Percentiles rank a stretch among this genome's conserved stretches.
phyloP scores from a whole-genome alignment of 2,113 vertebrate genomes.

The Centropus unirufus region DNA sequence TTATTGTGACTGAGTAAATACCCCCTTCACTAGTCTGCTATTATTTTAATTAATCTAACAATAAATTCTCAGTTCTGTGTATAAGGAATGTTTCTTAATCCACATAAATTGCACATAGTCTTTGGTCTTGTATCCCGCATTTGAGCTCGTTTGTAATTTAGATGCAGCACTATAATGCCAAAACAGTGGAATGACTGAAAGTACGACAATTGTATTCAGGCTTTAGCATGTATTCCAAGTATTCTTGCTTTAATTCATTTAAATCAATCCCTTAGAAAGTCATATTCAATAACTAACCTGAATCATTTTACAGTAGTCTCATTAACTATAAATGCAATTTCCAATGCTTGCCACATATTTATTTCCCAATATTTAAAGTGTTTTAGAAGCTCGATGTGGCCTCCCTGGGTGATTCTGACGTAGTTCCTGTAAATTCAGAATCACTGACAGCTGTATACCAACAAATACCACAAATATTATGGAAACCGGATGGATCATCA shows the following conservation, averaged over 20 bases:
- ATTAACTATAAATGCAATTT: not conserved
- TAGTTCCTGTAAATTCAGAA: not conserved
- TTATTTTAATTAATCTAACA: not conserved
- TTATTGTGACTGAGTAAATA: not conserved
- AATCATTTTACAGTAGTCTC: not conserved
- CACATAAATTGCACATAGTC: not conserved
- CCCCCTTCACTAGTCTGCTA: not conserved
- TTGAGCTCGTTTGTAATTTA: slow-evolving; percentile 15
- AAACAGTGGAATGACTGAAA: not conserved
- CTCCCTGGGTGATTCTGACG: not conserved
- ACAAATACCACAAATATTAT: not conserved
- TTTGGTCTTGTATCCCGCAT: not conserved
- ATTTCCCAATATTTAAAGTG: not conserved
- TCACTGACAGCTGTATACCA: not conserved
- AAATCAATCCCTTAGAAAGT: slow-evolving; percentile 14
- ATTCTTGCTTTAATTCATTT: not conserved
- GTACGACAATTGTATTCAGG: not conserved
- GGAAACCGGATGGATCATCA: not conserved
- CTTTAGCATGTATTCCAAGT: not conserved
- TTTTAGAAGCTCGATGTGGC: not conserved
- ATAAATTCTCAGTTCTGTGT: not conserved
- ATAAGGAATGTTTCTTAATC: not conserved
- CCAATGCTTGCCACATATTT: not conserved
- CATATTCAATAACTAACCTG: not conserved
- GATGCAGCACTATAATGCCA: not conserved